Base-by-base conservation (phyloP, 2,797 vertebrate species). In the Salarias fasciatus region DNA sequence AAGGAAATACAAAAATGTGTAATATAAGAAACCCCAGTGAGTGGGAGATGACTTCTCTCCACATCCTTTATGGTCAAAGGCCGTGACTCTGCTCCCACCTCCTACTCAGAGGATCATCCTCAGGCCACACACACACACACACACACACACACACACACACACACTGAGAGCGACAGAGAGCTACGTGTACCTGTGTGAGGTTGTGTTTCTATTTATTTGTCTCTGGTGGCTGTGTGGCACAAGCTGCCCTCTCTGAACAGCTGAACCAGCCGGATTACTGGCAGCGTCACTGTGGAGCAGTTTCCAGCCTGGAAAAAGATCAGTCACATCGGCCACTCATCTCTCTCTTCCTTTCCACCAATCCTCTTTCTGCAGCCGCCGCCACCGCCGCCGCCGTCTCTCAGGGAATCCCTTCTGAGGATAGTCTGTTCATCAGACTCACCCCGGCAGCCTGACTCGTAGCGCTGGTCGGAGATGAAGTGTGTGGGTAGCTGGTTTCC, bases 61-160 rank as follows among this genome's bases (percentile, higher is more conserved):
- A 87, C 84, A 83, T 89, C 77, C 79, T 88, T 63, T 88, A 68
- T 48, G 79, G 84, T 84, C 43, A 43, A 63, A 68, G 69, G 66
- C 56, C 52, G 4, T 76, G 66, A 83, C 77, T 82, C 37, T 41
- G 64, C 75, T 69, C 66, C 73, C 69, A 57, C 75, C 73, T 69
- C 85, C 85, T 80, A 85, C 77, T 49, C 54, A n/a, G 61, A 63
- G 13, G 36, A 63, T 63, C 61, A 50, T 74, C 60, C 18, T 48
- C 18, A 18, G 77, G 69, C 79, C 86, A 87, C 86, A 87, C 85
- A 85, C 77, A 73, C 58, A 48, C 31, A 36, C 41, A 9, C 28
- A 41, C 48, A 35, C 53, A 58, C 37, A 38, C 41, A 28, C 15
- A 37, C 5, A 37, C 31, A 35, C 86, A 87, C 86, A 87, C 85